phyloP scores from a whole-genome alignment of 2,888 invertebrate species.

The Temnothorax ravouxi region DNA sequence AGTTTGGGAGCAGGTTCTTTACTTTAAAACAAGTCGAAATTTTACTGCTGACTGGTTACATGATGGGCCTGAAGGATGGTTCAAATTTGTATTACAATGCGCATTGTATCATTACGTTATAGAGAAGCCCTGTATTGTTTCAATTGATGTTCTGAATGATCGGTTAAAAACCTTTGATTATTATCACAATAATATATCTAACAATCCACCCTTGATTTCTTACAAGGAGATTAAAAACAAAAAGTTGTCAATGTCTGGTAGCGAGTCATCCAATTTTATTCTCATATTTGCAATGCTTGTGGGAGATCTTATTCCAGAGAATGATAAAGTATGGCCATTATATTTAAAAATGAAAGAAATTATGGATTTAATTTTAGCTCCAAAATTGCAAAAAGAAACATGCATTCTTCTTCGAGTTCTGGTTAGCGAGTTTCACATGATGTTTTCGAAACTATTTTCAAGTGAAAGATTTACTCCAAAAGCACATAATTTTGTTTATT shows the following conservation, averaged over 20 bases:
- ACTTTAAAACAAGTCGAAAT: constrained; percentile 53
- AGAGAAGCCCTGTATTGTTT: neutral
- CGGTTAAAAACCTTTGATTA: constrained; percentile 25
- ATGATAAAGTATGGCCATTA: constrained; percentile 38
- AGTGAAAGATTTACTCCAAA: constrained; percentile 50
- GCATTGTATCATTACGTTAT: constrained; percentile 25
- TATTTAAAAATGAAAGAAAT: constrained; percentile 44
- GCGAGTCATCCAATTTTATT: constrained; percentile 58
- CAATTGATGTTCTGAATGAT: constrained; percentile 20
- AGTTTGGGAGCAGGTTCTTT: constrained; percentile 58
- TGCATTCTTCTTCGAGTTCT: constrained; percentile 16
- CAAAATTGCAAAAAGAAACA: constrained; percentile 30
- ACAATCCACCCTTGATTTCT: constrained; percentile 21
- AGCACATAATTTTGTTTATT: constrained; percentile 52
- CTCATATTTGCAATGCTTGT: constrained; percentile 37
- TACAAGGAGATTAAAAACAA: constrained; percentile 47
- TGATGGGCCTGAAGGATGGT: constrained; percentile 30
- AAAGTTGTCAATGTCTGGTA: constrained; percentile 61
- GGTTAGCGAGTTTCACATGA: constrained; percentile 17
- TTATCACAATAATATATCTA: constrained; percentile 6
- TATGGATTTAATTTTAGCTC: constrained; percentile 23
- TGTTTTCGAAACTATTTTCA: constrained; percentile 25
- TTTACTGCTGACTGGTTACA: constrained; percentile 23
- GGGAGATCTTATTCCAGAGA: constrained; percentile 30
- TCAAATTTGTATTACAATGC: constrained; percentile 5